These are phyloP conservation scores for Psococerastis gibbosa DNA, from an alignment of 2,888 invertebrate genomes.

Conservation along the genomic window DNA sequence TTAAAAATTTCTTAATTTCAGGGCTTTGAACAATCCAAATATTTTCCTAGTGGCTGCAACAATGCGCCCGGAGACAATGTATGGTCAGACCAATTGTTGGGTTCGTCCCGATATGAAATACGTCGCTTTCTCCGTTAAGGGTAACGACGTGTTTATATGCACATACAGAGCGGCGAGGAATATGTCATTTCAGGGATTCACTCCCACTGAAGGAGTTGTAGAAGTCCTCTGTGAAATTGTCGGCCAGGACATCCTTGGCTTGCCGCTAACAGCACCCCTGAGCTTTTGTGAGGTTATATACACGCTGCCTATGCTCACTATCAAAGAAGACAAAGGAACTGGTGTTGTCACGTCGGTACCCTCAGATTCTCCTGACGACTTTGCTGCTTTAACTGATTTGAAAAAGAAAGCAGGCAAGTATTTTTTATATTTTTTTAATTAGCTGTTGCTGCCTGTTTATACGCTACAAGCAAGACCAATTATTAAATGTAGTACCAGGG, in stretches of 20 bases:
- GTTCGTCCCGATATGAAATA: conserved; percentile 87
- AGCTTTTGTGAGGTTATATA: conserved; percentile 70
- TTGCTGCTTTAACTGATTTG: conserved; percentile 82
- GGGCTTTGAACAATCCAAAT: conserved; percentile 32
- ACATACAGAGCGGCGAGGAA: conserved; percentile 81
- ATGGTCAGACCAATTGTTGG: conserved; percentile 99
- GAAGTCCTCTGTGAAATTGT: conserved; percentile 45
- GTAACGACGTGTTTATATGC: conserved; percentile 65
- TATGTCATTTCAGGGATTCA: conserved; percentile 90
- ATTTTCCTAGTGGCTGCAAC: conserved; percentile 92
- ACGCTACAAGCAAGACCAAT: too few relatives aligned
- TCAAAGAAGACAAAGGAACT: conserved; percentile 95
- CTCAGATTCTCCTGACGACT: conserved; percentile 97
- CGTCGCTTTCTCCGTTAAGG: conserved; percentile 57
- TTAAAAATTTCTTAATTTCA: conserved; percentile 22
- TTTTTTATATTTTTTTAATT: too few relatives aligned
- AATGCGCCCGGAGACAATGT: conserved; percentile 98
- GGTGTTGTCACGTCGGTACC: conserved; percentile 97
- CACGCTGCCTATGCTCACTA: conserved; percentile 91
- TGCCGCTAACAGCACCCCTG: conserved; percentile 64
- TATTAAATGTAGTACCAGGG: too few relatives aligned
- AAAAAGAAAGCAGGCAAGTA: conserved; percentile 55
- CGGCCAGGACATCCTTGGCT: conserved; percentile 69
- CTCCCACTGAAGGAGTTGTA: conserved; percentile 56
- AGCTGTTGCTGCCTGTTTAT: too few relatives aligned